Evolutionary conservation across 1,140 invertebrate species (phyloP), one percentile per base, ranked within the genome.

Genomic region (Rhopalosiphum maidis): DNA sequence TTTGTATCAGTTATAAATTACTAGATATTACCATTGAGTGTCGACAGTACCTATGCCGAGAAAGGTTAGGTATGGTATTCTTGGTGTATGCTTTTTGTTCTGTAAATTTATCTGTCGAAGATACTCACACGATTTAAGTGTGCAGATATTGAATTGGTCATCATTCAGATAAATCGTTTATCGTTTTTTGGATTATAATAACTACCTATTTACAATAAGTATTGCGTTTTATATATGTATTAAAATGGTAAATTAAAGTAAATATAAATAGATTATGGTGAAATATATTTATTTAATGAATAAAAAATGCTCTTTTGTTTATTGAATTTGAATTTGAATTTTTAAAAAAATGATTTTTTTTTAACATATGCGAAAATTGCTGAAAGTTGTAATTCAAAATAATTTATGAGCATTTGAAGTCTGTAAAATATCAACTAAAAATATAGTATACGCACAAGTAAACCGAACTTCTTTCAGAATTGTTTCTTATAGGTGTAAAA

Each of bases 1-100:
- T 83, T 83, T 83, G n/a, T 83, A 37, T 83, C 35, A n/a, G 30
- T 68, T 68, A 68, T n/a, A 68, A 68, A 68, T 68, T 68, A n/a
- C 60, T 68, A 21, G 25, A n/a, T 68, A 15, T 68, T 68, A 18
- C 60, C 15, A 77, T 77, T 18, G 60, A 77, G 15, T 18, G 11
- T 77, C 60, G 30, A 77, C n/a, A 18, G 4, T 77, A 51, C 1
- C 18, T 51, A n/a, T 21, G 15, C 18, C 3, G 30, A 18, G 30
- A 77, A n/a, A 4, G 5, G 30, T 77, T 77, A n/a, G 30, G n/a
- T n/a, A 77, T n/a, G 5, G 30, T 18, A 77, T n/a, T 18, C 60
- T 77, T 77, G 30, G 30, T n/a, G n/a, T n/a, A 77, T 77, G 4
- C 15, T 77, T 77, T n/a, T n/a, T n/a, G n/a, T 18, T 77, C 30